These are phyloP conservation scores for human DNA, from an alignment of 2,113 vertebrate species.

Conservation along the genomic window GRCh38 chr7:52305001-52305500, in stretches of 20 bases:
- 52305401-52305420: too few species aligned
- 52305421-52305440: too few species aligned
- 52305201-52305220: not conserved
- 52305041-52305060: not conserved
- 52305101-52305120: not conserved
- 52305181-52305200: not conserved
- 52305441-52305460: too few species aligned
- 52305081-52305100: not conserved
- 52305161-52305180: not conserved
- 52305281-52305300: not conserved
- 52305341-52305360: too few species aligned
- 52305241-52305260: not conserved
- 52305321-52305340: too few species aligned
- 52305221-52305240: not conserved
- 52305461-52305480: too few species aligned
- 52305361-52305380: too few species aligned
- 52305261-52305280: not conserved
- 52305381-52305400: too few species aligned
- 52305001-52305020: not conserved
- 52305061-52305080: not conserved
- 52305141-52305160: not conserved
- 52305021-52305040: not conserved
- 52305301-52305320: not conserved
- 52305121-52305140: not conserved
- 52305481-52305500: too few species aligned